Evolutionary conservation across 2,888 invertebrate genomes (phyloP).

Genomic region (Tetragnatha montana): DNA sequence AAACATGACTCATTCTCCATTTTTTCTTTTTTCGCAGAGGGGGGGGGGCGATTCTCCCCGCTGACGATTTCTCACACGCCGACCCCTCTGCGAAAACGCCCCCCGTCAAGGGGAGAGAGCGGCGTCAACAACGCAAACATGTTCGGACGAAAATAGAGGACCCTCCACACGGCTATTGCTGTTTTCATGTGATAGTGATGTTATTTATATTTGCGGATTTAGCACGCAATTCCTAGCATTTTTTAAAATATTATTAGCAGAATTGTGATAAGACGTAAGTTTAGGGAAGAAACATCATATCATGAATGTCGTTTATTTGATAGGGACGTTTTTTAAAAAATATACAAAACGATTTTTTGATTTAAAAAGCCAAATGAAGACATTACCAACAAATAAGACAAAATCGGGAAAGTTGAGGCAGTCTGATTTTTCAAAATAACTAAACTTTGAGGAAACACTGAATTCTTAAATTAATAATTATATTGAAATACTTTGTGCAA

Average conservation of each 20-base stretch:
- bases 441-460: no score
- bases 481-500: no score
- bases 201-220: no score
- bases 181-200: neutral
- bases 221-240: neutral
- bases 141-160: neutral
- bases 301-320: neutral
- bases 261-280: neutral
- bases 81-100: neutral
- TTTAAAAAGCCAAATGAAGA: no score
- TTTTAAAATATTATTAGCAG: neutral
- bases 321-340: no score
- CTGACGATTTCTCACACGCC: neutral
- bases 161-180: neutral
- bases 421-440: no score
- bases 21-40: neutral
- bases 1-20: neutral
- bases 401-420: no score
- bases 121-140: neutral
- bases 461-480: no score
- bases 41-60: neutral
- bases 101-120: neutral
- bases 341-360: no score
- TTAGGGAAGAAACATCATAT: neutral
- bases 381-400: no score